These are phyloP conservation scores for Watsonalla cultraria DNA, from an alignment of 2,888 invertebrate species.

Conservation along the genomic window DNA sequence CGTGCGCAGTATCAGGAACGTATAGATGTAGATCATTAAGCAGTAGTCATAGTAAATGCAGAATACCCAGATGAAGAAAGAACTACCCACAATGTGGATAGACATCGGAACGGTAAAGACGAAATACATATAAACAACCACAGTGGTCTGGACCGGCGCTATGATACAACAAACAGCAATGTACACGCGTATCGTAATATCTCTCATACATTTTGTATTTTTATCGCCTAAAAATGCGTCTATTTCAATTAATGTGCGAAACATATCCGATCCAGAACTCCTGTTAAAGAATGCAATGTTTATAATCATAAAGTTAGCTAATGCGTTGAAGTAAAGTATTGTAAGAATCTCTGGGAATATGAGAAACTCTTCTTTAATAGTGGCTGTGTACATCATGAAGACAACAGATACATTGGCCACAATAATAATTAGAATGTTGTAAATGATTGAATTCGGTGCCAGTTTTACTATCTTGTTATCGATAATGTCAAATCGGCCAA, in stretches of 20 bases:
- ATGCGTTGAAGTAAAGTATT: slow-evolving; percentile 28
- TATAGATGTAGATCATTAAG: slow-evolving; percentile 27
- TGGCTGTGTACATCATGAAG: slow-evolving; percentile 30
- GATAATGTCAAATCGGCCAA: slow-evolving; percentile 39
- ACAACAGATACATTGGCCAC: slow-evolving; percentile 18
- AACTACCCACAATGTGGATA: slow-evolving; percentile 26
- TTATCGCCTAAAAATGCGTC: slow-evolving; percentile 44
- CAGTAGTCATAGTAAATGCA: slow-evolving; percentile 37
- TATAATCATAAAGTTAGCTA: slow-evolving; percentile 30
- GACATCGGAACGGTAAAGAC: slow-evolving; percentile 26
- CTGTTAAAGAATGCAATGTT: slow-evolving; percentile 39
- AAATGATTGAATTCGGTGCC: slow-evolving; percentile 22
- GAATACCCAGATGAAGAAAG: slow-evolving; percentile 35
- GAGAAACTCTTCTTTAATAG: slow-evolving; percentile 22
- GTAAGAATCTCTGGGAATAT: slow-evolving; percentile 36
- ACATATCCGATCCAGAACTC: slow-evolving; percentile 27
- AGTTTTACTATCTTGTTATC: slow-evolving; percentile 32
- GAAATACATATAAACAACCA: slow-evolving; percentile 26
- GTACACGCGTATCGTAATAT: slow-evolving; percentile 23
- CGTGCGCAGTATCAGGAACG: slow-evolving; percentile 36
- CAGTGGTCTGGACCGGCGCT: slow-evolving; percentile 16
- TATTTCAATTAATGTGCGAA: slow-evolving; percentile 39
- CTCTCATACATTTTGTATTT: slow-evolving; percentile 54
- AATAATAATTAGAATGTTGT: slow-evolving; percentile 25
- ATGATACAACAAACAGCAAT: slow-evolving; percentile 14